Evolutionary conservation across 2,113 vertebrate species (phyloP), one percentile per base, ranked within the genome.

Genomic region (Hystrix cristata): DNA sequence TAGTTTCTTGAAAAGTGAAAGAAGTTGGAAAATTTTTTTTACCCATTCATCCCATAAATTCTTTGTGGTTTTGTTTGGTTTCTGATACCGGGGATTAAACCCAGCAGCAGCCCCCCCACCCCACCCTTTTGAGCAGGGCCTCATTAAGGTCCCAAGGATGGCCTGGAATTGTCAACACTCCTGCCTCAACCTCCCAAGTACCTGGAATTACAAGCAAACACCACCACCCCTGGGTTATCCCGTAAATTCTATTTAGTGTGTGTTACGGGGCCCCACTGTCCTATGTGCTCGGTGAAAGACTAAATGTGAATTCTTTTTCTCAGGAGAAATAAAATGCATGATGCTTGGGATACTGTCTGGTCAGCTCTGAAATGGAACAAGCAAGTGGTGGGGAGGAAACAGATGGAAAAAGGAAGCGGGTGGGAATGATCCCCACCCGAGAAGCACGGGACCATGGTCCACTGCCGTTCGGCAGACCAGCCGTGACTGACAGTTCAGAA

Each of bases 1-100:
- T 55, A 29, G 57, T 74, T 82, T 82, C 83, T 85, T 80, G 15
- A 92, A 95, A 91, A 96, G 8, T 29, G 11, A 85, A 71, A 74
- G 51, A 90, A 84, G 60, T 69, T 0, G 3, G 31, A 88, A 62
- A 34, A 6, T 25, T 71, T 65, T 90, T 55, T 69, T 64, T 21
- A 60, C 8, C 82, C 81, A 71, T 62, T 96, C 14, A 27, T 60
- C 65, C 72, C 31, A 78, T 21, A 8, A 93, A 81, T 91, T 87
- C 23, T 79, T 79, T 27, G 12, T 76, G 12, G 23, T 46, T 76
- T 46, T 43, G 21, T 74, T 74, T 76, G 46, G 46, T 76, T 48
- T 76, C 72, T 48, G 43, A 2, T 48, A 1, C 27, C 55, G 15
- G 51, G 78, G 29, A 31, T 55, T 53, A 57, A 82, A 38, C 55